phyloP scores from a whole-genome alignment of 2,888 invertebrate genomes.

The Corythucha ciliata region DNA sequence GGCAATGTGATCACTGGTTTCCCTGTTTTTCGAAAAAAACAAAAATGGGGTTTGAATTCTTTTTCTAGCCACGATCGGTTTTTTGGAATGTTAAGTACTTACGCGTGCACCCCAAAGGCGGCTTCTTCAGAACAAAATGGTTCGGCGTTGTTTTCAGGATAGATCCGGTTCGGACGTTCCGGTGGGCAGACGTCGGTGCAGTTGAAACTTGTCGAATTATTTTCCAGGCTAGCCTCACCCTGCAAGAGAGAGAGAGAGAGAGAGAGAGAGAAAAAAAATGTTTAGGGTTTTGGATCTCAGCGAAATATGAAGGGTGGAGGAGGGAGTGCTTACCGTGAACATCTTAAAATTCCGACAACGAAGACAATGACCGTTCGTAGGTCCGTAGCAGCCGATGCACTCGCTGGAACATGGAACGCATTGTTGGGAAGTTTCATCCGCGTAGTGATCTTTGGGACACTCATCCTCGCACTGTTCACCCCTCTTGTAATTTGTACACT shows the following conservation, averaged over 20 bases:
- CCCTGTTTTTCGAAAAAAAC: slow-evolving; percentile 38
- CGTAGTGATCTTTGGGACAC: slow-evolving; percentile 74
- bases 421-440: slow-evolving; percentile 59
- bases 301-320: no score
- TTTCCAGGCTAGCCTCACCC: slow-evolving; percentile 33
- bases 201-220: slow-evolving; percentile 61
- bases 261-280: no score
- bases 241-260: slow-evolving; percentile 1
- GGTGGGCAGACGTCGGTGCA: slow-evolving; percentile 77
- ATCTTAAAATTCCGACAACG: slow-evolving; percentile 35
- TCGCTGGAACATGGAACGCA: slow-evolving; percentile 54
- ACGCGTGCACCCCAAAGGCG: not conserved
- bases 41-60: no score
- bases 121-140: slow-evolving; percentile 64
- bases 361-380: slow-evolving; percentile 60
- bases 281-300: no score
- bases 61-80: no score
- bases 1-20: slow-evolving; percentile 40
- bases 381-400: slow-evolving; percentile 77
- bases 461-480: slow-evolving; percentile 86
- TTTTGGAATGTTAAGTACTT: no score
- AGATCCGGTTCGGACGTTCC: slow-evolving; percentile 67
- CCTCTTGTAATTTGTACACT: slow-evolving; percentile 75
- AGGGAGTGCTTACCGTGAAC: slow-evolving; percentile 31
- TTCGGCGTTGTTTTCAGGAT: slow-evolving; percentile 57